phyloP scores from a whole-genome alignment of 2,113 vertebrate species.

The Tringa solitaria region DNA sequence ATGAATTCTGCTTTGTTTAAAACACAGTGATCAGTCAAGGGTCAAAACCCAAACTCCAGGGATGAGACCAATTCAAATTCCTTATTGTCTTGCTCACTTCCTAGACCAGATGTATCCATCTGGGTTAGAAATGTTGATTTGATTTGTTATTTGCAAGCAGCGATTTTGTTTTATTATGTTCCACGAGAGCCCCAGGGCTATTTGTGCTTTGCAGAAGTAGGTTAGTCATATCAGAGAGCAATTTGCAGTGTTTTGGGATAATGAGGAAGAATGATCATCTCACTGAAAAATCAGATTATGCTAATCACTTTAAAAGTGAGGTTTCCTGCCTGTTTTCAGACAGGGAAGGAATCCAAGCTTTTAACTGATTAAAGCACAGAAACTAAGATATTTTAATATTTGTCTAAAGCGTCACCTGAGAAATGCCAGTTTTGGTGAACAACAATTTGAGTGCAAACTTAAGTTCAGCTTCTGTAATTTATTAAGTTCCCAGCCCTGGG shows the following conservation, averaged over 20 bases:
- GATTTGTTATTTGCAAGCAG: background rate
- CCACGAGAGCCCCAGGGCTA: background rate
- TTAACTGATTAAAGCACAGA: background rate
- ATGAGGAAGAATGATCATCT: background rate
- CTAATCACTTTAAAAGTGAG: background rate
- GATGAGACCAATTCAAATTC: background rate
- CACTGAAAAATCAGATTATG: background rate
- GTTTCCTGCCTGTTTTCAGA: background rate
- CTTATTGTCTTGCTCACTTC: background rate
- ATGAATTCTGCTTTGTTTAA: background rate
- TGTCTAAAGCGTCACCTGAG: background rate
- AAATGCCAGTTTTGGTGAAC: background rate
- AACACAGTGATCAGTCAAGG: background rate
- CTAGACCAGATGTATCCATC: background rate
- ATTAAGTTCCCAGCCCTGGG: background rate
- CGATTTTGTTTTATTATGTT: background rate
- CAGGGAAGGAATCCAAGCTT: background rate
- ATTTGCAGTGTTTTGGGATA: background rate
- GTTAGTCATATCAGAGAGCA: background rate
- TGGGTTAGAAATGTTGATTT: background rate
- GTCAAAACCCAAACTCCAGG: background rate
- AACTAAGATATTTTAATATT: background rate
- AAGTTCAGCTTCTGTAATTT: background rate
- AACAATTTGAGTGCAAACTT: background rate
- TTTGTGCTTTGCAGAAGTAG: background rate